phyloP scores from a whole-genome alignment of 1,140 invertebrate species.

The Tetramorium simillimum region DNA sequence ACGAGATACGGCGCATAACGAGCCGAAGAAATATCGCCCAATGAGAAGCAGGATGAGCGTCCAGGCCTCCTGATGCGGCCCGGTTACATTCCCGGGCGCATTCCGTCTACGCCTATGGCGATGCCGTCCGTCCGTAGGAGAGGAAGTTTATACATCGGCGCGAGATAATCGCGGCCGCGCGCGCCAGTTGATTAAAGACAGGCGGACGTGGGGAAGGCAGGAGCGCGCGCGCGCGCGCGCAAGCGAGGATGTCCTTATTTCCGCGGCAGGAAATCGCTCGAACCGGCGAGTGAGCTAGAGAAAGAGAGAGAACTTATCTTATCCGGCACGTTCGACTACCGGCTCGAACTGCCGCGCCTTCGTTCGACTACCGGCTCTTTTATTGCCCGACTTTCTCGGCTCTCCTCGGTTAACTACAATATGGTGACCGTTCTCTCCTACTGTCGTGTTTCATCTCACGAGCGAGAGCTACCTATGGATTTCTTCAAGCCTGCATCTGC shows the following conservation, averaged over 20 bases:
- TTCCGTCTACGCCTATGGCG: slow-evolving; percentile 25
- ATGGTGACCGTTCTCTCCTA: slow-evolving; percentile 61
- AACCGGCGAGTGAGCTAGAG: slow-evolving; percentile 62
- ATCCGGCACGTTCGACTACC: slow-evolving; percentile 69
- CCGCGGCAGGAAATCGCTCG: slow-evolving; percentile 69
- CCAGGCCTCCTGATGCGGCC: background rate
- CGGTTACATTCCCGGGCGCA: slow-evolving; percentile 15
- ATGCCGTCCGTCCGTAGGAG: background rate
- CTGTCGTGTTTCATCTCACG: background rate
- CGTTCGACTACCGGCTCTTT: slow-evolving; percentile 54
- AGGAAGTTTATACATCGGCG: slow-evolving; percentile 37
- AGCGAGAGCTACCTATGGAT: background rate
- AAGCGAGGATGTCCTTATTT: slow-evolving; percentile 70
- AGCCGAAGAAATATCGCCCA: slow-evolving; percentile 31
- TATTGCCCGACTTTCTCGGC: slow-evolving; percentile 65
- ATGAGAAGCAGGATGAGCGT: slow-evolving; percentile 4
- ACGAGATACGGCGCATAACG: background rate
- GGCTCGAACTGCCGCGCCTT: slow-evolving; percentile 61
- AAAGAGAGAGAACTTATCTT: slow-evolving; percentile 71
- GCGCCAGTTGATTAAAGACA: slow-evolving; percentile 37
- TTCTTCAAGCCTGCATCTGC: background rate
- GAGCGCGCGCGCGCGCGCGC: background rate
- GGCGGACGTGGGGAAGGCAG: background rate
- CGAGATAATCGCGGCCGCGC: slow-evolving; percentile 36
- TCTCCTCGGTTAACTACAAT: slow-evolving; percentile 59